Base-by-base conservation (phyloP, 2,888 invertebrate genomes). In the Drosophila diplacantha region DNA sequence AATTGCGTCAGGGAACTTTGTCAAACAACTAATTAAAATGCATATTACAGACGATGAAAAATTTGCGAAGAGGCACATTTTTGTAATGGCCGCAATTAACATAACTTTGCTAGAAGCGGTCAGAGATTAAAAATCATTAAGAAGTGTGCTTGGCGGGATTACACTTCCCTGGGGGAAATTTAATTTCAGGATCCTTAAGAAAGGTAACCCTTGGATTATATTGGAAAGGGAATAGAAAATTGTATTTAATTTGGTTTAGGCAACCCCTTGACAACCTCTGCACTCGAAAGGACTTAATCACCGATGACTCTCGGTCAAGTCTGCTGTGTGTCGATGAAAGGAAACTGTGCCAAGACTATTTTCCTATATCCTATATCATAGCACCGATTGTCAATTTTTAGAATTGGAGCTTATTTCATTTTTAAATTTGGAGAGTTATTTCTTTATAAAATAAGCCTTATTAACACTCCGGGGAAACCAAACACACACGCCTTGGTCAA, bases 11-110 rank as follows among this genome's bases (percentile, higher is more conserved):
- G 55, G 44, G 59, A 64, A 57, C 35, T 57, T 51, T 56, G 57
- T 46, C 65, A 52, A 54, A 24, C 38, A 76, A 63, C 65, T 61
- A 69, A 71, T 71, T 66, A 71, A 72, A 63, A 61, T 63, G 65
- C 63, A 73, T 63, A 58, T 65, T 51, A 53, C 53, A 47, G 52
- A 46, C 63, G 24, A 12, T 37, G 60, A 52, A 29, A 47, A 58
- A 26, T 41, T 11, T 46, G 34, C 37, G 37, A 43, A 50, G 22
- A 31, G 39, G 57, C 47, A 41, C 35, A 34, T 47, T 58, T 57
- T 49, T 49, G 31, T 59, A 62, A 72, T 72, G 47, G 38, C 37
- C 38, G 12, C 38, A 58, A 72, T 76, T 72, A 70, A 22, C 76
- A 79, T 75, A 72, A 75, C 56, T 44, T 37, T 38, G 24, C 47